phyloP scores from a whole-genome alignment of 2,888 invertebrate species.

The Stenotaenia linearis region DNA sequence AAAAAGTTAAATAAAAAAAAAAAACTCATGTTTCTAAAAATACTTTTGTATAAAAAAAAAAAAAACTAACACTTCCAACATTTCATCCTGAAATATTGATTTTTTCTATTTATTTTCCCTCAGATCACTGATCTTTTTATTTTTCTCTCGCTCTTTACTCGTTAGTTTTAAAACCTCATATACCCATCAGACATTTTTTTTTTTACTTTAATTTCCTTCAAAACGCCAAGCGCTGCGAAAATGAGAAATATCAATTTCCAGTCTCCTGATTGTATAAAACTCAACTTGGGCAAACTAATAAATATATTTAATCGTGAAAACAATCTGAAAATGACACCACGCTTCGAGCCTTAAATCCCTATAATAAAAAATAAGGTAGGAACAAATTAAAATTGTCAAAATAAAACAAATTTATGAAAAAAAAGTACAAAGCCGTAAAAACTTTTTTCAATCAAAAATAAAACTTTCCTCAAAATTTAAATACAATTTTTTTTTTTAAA shows the following conservation, averaged over 20 bases:
- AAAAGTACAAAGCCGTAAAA: not conserved
- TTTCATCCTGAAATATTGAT: not conserved
- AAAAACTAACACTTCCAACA: not conserved
- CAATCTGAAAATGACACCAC: not conserved
- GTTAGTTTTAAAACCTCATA: not conserved
- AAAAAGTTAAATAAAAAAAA: not conserved
- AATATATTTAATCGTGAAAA: not conserved
- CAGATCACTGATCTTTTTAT: not conserved
- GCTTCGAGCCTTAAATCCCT: not conserved
- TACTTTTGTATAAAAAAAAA: not conserved
- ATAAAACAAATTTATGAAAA: not conserved
- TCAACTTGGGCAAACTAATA: not conserved
- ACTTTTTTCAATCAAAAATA: not conserved
- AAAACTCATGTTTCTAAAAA: too few relatives aligned
- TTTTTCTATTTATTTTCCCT: not conserved
- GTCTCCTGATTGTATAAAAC: not conserved
- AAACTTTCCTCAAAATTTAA: not conserved
- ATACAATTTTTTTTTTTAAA: not conserved
- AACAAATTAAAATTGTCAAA: not conserved
- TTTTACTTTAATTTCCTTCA: not conserved
- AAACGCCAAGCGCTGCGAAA: constrained; percentile 2
- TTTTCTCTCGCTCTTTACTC: not conserved
- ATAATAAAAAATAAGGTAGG: not conserved
- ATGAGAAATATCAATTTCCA: not conserved
- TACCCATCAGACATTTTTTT: not conserved